Evolutionary conservation across 2,888 invertebrate species (phyloP).

Genomic region (Drosophila mulleri): DNA sequence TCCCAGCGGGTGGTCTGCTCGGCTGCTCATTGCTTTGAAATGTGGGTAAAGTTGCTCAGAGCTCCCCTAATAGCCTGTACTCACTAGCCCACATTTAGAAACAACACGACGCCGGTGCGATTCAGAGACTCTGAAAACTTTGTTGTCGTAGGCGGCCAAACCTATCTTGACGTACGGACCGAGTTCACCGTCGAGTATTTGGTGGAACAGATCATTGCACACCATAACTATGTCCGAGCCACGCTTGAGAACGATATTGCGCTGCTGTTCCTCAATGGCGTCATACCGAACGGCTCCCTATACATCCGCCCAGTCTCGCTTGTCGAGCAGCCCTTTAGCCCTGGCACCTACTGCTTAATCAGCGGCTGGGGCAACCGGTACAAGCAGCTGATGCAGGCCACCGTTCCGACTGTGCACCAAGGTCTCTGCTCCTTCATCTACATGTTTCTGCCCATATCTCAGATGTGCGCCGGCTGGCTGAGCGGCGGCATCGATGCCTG

Average conservation of each 20-base stretch:
- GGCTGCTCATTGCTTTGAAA: constrained; percentile 63
- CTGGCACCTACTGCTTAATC: constrained; percentile 48
- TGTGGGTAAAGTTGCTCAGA: constrained; percentile 29
- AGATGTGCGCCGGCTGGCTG: constrained; percentile 63
- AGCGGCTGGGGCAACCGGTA: constrained; percentile 55
- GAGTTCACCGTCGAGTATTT: constrained; percentile 26
- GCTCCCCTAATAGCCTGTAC: too few species aligned
- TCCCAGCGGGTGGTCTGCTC: constrained; percentile 55
- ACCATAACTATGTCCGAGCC: constrained; percentile 4
- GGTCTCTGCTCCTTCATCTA: constrained; percentile 49
- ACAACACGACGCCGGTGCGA: constrained; percentile 3
- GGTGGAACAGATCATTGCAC: constrained; percentile 47
- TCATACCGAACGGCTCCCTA: constrained; percentile 19
- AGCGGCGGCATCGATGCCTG: constrained; percentile 62
- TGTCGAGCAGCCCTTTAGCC: background rate
- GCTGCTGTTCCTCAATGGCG: constrained; percentile 52
- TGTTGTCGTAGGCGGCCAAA: constrained; percentile 56
- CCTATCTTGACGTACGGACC: background rate
- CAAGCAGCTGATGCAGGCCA: constrained; percentile 29
- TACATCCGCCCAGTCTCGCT: constrained; percentile 26
- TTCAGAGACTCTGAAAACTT: constrained; percentile 25
- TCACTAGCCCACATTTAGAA: constrained; percentile 25
- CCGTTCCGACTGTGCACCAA: constrained; percentile 46
- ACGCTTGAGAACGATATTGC: constrained; percentile 65
- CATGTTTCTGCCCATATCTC: constrained; percentile 38